A percentile compares a stretch with the other conserved stretches of the same genome.
phyloP scores from a whole-genome alignment of 2,797 vertebrate genomes.

The Alca torda region DNA sequence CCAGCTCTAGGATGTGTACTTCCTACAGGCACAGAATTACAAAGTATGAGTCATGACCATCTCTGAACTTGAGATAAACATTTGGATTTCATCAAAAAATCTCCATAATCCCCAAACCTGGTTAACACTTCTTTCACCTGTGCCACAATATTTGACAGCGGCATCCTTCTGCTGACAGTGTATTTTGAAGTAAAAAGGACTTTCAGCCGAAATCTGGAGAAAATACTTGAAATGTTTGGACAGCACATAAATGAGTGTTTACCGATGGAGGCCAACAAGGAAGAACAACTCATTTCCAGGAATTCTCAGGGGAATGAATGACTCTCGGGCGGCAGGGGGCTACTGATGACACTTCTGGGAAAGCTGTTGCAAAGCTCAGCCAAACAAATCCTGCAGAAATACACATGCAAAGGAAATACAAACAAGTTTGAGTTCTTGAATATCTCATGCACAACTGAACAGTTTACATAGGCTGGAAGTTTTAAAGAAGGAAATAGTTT shows the following conservation, averaged over 20 bases:
- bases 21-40: neutral
- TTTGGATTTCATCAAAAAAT: neutral
- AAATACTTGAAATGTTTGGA: neutral
- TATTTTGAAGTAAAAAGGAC: neutral
- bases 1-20: neutral
- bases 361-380: neutral
- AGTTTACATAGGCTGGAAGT: neutral
- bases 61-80: neutral
- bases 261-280: neutral
- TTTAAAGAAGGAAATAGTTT: neutral
- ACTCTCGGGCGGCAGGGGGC: neutral
- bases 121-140: neutral
- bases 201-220: neutral
- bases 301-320: neutral
- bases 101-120: neutral
- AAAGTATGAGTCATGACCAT: neutral
- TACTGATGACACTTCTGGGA: neutral
- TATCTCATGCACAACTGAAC: neutral
- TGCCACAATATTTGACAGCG: neutral
- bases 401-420: neutral
- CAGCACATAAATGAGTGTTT: neutral
- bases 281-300: neutral
- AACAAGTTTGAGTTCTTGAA: neutral
- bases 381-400: neutral
- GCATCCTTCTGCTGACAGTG: neutral